A percentile compares a stretch with the other conserved stretches of the same genome.
These are phyloP conservation scores for Luffia ferchaultella DNA, from an alignment of 2,888 invertebrate genomes.

Conservation along the genomic window DNA sequence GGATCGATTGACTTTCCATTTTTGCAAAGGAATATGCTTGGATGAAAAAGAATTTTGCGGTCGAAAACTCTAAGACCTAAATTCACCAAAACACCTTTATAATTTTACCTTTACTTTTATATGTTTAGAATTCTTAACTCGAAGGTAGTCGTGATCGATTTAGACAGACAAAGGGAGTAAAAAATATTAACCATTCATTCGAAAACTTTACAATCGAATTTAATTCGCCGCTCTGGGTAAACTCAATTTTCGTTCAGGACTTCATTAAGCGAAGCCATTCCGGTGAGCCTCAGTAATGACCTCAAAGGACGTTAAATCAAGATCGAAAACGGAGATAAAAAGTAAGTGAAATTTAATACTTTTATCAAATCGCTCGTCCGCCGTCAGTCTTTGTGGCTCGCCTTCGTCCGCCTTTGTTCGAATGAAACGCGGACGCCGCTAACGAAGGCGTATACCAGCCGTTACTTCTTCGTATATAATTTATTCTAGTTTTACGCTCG, in stretches of 20 bases:
- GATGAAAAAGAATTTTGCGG: no score
- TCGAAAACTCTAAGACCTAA: no score
- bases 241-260: conserved; percentile 63
- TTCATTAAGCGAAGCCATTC: conserved; percentile 61
- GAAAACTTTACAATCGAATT: conserved; percentile 62
- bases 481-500: no score
- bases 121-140: background rate
- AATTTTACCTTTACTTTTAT: background rate
- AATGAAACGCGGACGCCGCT: background rate
- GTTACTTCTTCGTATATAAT: background rate
- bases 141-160: background rate
- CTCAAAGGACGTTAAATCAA: conserved; percentile 62
- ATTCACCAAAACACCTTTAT: no score
- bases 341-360: conserved; percentile 55
- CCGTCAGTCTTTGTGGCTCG: conserved; percentile 27
- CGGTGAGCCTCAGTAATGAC: conserved; percentile 61
- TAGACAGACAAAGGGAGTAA: background rate
- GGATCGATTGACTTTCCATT: no score
- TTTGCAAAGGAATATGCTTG: no score
- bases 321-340: conserved; percentile 55
- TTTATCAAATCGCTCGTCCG: conserved; percentile 43
- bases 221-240: conserved; percentile 63
- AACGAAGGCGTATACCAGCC: background rate
- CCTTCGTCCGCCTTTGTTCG: conserved; percentile 13
- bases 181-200: conserved; percentile 43